These are phyloP conservation scores for Morpho deidamia DNA, from an alignment of 2,888 invertebrate species.

Conservation along the genomic window DNA sequence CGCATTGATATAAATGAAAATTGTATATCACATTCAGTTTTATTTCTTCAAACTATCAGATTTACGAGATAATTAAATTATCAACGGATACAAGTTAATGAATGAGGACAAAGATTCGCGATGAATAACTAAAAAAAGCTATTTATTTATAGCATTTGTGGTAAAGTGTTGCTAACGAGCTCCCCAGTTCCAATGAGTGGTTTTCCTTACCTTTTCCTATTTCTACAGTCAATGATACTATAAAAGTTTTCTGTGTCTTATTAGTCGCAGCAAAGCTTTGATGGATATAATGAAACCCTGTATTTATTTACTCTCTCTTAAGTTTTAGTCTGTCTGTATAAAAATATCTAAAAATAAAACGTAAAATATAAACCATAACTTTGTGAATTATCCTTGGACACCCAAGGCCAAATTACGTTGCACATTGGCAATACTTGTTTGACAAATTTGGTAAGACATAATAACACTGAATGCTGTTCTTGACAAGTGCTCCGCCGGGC, in stretches of 20 bases:
- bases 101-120: neutral
- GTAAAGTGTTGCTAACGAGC: conserved; percentile 6
- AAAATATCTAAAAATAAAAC: too few species aligned
- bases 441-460: conserved; percentile 18
- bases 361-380: neutral
- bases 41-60: too few species aligned
- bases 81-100: neutral
- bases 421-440: conserved; percentile 16
- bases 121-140: conserved; percentile 3
- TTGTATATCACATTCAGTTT: too few species aligned
- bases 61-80: too few species aligned
- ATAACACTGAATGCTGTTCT: conserved; percentile 14
- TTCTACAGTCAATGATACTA: conserved; percentile 1
- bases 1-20: too few species aligned
- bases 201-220: neutral
- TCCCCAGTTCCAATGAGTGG: conserved; percentile 5
- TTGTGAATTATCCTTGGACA: conserved; percentile 13
- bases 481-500: conserved; percentile 50
- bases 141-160: conserved; percentile 7
- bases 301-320: too few species aligned
- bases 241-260: neutral
- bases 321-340: too few species aligned
- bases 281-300: too few species aligned
- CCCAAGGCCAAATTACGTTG: conserved; percentile 35
- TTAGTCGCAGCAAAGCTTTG: neutral